These are phyloP conservation scores for Sylvia borin DNA, from an alignment of 2,797 vertebrate species.

Conservation along the genomic window DNA sequence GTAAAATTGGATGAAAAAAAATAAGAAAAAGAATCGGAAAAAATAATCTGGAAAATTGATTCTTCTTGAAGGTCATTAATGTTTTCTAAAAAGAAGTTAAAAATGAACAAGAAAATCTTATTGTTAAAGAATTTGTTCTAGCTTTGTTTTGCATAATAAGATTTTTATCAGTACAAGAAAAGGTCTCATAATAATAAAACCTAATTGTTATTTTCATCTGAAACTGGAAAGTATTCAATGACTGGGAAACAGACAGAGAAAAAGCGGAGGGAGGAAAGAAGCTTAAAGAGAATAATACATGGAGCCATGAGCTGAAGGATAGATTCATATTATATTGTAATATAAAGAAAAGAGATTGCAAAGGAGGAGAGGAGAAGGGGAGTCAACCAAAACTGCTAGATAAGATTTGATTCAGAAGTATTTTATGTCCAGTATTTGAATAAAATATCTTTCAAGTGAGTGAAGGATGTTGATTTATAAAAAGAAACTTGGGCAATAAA, in stretches of 20 bases:
- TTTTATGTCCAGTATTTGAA: background rate
- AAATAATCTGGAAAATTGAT: constrained; percentile 11
- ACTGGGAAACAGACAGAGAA: background rate
- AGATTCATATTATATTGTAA: background rate
- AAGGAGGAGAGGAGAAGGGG: background rate
- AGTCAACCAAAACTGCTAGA: background rate
- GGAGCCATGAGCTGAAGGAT: background rate
- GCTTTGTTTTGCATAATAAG: constrained; percentile 23
- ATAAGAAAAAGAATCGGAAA: background rate
- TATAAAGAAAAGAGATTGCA: background rate
- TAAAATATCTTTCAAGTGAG: background rate
- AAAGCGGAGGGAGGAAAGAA: background rate
- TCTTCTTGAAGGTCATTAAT: constrained; percentile 58
- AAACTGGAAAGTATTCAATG: background rate
- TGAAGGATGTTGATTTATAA: background rate
- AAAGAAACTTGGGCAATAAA: background rate
- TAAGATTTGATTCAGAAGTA: constrained; percentile 2
- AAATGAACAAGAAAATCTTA: constrained; percentile 15
- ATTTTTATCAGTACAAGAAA: constrained; percentile 6
- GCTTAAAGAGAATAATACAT: background rate
- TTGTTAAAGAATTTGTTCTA: constrained; percentile 38
- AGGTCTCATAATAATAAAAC: background rate
- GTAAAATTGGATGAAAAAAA: constrained; percentile 26
- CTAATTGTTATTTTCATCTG: constrained; percentile 20
- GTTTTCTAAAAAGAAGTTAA: constrained; percentile 31